Evolutionary conservation across 1,140 invertebrate species (phyloP).

Genomic region (Octopus bimaculoides): DNA sequence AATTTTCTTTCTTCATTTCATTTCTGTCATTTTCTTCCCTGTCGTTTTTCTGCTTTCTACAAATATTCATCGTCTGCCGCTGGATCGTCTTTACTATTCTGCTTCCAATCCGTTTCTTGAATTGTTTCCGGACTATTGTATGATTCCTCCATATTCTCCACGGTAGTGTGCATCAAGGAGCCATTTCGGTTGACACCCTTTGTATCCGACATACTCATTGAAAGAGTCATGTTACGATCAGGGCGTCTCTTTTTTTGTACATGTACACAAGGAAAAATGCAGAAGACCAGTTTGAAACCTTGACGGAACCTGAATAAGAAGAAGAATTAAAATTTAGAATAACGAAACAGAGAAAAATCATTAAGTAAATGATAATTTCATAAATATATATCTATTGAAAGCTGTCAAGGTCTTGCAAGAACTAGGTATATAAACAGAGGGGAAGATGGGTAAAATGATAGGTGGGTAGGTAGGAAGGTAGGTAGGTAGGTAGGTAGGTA

Average conservation of each 20-base stretch:
- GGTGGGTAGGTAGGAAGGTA: too few species aligned
- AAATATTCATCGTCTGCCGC: neutral
- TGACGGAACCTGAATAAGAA: conserved; percentile 38
- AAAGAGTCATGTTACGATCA: neutral
- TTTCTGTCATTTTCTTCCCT: too few species aligned
- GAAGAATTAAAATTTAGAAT: neutral
- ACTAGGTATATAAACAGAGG: too few species aligned
- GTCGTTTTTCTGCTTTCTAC: neutral
- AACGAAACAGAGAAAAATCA: neutral
- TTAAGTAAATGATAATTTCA: too few species aligned
- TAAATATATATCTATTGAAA: too few species aligned
- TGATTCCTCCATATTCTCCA: conserved; percentile 38
- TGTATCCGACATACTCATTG: conserved; percentile 2
- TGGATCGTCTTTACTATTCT: neutral
- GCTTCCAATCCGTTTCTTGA: neutral
- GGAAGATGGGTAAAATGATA: too few species aligned
- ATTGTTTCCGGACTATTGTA: conserved; percentile 4
- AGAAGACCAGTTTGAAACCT: conserved; percentile 46
- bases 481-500: too few species aligned
- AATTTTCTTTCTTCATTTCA: neutral
- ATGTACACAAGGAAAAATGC: conserved; percentile 40
- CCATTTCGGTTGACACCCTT: conserved; percentile 35
- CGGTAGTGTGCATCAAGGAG: conserved; percentile 38
- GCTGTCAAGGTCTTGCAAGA: too few species aligned
- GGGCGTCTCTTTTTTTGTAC: neutral